Evolutionary conservation across 2,888 invertebrate species (phyloP), one percentile per base, ranked within the genome.

Genomic region (Athalia circularis): DNA sequence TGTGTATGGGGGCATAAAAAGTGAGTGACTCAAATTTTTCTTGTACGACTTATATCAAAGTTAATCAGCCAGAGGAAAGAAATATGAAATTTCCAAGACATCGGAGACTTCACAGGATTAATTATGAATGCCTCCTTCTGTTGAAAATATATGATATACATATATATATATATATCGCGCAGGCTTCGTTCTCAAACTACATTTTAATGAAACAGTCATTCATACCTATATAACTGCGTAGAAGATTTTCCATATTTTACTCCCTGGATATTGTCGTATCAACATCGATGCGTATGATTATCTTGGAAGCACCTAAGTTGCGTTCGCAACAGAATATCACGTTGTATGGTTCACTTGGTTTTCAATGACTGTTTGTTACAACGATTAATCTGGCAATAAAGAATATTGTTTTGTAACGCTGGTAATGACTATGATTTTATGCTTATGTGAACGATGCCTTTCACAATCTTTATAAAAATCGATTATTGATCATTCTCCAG

Each of bases 401-500:
- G 29, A 29, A 29, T 29, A 29, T 29, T 29, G 29, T 29, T 29
- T 1, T 29, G 29, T 29, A 1, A 29, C 29, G 29, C 0, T 2
- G 2, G 29, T 29, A 29, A 29, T 29, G 29, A 29, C 2, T 29
- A 29, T 29, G 2, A 29, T 29, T 29, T 29, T 29, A 29, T 29
- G 1, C 2, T 29, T 29, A n/a, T 54, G 11, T 11, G 7, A 54
- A n/a, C 54, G 54, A 54, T 54, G 9, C 9, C n/a, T n/a, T 54
- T 54, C n/a, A 54, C 9, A 54, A 15, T 5, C 47, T n/a, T 57
- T 13, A 45, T 11, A 11, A 11, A 7, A 72, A 9, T 4, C 4
- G 8, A n/a, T 70, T 70, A 45, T 47, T 59, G 13, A 15, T 45
- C 9, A 57, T 6, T 77, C 91, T 91, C 50, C 90, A 96, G 96